These are phyloP conservation scores for Epizoanthus fatuus DNA, from an alignment of 92 coral and sea anemone genomes.

Conservation along the genomic window DNA sequence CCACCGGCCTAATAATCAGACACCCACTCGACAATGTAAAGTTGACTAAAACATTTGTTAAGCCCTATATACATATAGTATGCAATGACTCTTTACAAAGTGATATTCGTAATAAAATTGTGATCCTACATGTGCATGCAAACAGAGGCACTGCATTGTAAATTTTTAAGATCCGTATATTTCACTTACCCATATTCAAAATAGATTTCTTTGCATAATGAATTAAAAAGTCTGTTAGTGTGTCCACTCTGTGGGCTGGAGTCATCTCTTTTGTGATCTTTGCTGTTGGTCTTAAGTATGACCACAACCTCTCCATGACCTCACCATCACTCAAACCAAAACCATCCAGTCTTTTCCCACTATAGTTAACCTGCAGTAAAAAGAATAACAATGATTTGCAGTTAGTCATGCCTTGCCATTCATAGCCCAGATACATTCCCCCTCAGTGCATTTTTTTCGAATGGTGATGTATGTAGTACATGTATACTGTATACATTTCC, in stretches of 20 bases:
- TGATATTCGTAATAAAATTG: not conserved
- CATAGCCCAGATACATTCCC: too few relatives aligned
- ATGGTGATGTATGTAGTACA: too few relatives aligned
- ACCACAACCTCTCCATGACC: slow-evolving; percentile 74
- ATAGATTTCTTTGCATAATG: slow-evolving; percentile 67
- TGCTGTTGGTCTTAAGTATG: slow-evolving; percentile 63
- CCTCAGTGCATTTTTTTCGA: too few relatives aligned
- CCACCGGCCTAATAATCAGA: too few relatives aligned
- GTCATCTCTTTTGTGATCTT: slow-evolving; percentile 75
- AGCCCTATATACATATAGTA: too few relatives aligned
- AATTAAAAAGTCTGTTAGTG: slow-evolving; percentile 61
- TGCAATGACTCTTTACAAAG: too few relatives aligned
- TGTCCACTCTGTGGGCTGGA: slow-evolving; percentile 65
- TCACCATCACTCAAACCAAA: slow-evolving; percentile 75
- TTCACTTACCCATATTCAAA: slow-evolving; percentile 36
- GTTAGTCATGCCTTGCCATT: too few relatives aligned
- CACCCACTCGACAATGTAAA: too few relatives aligned
- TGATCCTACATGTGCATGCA: not conserved
- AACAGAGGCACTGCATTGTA: not conserved
- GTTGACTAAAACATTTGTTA: too few relatives aligned
- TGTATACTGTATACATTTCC: too few relatives aligned
- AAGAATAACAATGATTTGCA: not conserved
- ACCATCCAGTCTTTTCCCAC: slow-evolving; percentile 59
- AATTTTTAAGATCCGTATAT: not conserved
- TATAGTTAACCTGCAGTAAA: slow-evolving; percentile 42